Evolutionary conservation across 2,113 vertebrate species (phyloP).

Genomic region (Oreotragus oreotragus): DNA sequence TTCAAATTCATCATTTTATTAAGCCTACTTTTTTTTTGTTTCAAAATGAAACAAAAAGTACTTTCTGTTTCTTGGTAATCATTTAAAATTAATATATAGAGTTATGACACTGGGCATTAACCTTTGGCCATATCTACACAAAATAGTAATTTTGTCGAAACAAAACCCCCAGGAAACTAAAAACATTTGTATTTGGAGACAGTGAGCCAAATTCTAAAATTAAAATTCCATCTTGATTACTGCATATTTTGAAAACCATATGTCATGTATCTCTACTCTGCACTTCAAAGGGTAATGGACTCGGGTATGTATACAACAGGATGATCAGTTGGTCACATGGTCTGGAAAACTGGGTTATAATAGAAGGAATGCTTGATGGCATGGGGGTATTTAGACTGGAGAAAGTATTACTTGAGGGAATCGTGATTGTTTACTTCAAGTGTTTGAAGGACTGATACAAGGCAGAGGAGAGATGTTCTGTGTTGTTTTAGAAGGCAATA

Average conservation of each 20-base stretch:
- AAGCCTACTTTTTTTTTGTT: not conserved
- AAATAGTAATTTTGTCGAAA: not conserved
- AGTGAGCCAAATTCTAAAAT: conserved; percentile 44
- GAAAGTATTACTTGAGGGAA: conserved; percentile 8
- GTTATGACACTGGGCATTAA: not conserved
- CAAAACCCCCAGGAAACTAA: not conserved
- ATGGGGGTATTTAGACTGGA: not conserved
- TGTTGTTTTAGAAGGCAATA: not conserved
- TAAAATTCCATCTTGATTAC: conserved; percentile 45
- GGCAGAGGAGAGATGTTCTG: not conserved
- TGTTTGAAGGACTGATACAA: not conserved
- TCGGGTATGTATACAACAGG: not conserved
- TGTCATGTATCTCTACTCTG: not conserved
- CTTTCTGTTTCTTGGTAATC: not conserved
- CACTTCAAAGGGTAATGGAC: not conserved
- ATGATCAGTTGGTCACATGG: not conserved
- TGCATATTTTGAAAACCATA: conserved; percentile 24
- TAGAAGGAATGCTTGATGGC: not conserved
- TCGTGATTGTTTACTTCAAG: not conserved
- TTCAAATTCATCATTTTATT: conserved; percentile 33
- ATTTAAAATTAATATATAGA: not conserved
- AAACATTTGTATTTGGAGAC: conserved; percentile 41
- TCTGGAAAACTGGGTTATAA: not conserved
- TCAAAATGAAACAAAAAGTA: conserved; percentile 2
- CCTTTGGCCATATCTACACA: not conserved